These are phyloP conservation scores for Cladorhizidae sp. DNA, from an alignment of 37 sponge, comb jelly and placozoan genomes.

Conservation along the genomic window DNA sequence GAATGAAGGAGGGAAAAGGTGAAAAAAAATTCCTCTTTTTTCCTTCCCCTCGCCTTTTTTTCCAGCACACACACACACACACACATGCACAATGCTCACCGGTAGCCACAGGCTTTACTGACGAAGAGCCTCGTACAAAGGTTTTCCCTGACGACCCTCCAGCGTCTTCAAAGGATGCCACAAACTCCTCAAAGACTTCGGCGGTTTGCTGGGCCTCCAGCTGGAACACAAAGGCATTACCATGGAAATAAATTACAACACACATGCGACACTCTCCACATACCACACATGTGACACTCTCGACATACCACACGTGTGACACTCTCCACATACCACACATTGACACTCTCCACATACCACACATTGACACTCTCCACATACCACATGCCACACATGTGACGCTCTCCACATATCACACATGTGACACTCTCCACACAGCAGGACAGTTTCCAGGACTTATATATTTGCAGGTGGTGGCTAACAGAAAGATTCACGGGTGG, in stretches of 20 bases:
- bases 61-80: no score
- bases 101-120: slow-evolving; percentile 70
- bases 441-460: no score
- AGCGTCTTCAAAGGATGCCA: slow-evolving; percentile 83
- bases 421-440: neutral
- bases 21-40: no score
- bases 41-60: no score
- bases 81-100: slow-evolving; percentile 6
- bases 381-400: neutral
- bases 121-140: slow-evolving; percentile 86
- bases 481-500: no score
- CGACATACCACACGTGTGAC: neutral
- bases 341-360: neutral
- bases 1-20: no score
- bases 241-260: neutral
- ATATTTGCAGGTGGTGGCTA: no score
- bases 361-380: neutral
- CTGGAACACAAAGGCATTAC: neutral
- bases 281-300: neutral
- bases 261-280: neutral
- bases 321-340: neutral
- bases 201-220: slow-evolving; percentile 70
- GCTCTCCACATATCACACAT: neutral
- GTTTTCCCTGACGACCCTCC: slow-evolving; percentile 67
- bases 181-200: slow-evolving; percentile 94